Conservation (phyloP, 2,888 invertebrate genomes). For the Troglohyphantes excavatus region DNA sequence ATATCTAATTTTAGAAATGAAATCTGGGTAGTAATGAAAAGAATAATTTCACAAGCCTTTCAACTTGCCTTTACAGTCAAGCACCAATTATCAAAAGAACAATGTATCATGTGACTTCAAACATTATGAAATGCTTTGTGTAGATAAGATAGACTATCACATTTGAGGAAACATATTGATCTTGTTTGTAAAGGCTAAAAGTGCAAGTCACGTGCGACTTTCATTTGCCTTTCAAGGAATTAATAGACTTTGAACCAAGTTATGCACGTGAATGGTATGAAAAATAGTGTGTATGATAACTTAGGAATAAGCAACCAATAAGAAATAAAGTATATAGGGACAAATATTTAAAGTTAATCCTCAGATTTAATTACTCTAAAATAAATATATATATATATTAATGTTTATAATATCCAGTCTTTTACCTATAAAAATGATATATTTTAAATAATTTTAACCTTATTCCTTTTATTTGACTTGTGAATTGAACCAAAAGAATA, state of each 20-base stretch:
- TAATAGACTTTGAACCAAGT: not conserved
- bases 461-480: too few relatives aligned
- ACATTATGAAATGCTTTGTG: conserved; percentile 2
- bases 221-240: conserved; percentile 13
- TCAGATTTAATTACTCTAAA: too few relatives aligned
- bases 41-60: too few relatives aligned
- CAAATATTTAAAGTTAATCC: too few relatives aligned
- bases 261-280: not conserved
- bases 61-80: not conserved
- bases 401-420: too few relatives aligned
- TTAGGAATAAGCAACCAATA: too few relatives aligned
- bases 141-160: conserved; percentile 24
- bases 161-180: conserved; percentile 3
- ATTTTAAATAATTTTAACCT: too few relatives aligned
- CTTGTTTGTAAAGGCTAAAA: conserved; percentile 16
- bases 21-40: not conserved
- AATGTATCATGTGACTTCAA: not conserved
- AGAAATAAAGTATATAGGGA: too few relatives aligned
- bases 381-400: too few relatives aligned
- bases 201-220: conserved; percentile 54
- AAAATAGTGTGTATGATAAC: too few relatives aligned
- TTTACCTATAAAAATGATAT: too few relatives aligned
- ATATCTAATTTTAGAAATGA: not conserved
- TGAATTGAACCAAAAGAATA: too few relatives aligned
- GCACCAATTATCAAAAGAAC: conserved; percentile 35